Percentiles rank a stretch among this genome's conserved stretches.
These are phyloP conservation scores for Dipodomys spectabilis DNA, from an alignment of 2,113 vertebrate species.

Conservation along the genomic window DNA sequence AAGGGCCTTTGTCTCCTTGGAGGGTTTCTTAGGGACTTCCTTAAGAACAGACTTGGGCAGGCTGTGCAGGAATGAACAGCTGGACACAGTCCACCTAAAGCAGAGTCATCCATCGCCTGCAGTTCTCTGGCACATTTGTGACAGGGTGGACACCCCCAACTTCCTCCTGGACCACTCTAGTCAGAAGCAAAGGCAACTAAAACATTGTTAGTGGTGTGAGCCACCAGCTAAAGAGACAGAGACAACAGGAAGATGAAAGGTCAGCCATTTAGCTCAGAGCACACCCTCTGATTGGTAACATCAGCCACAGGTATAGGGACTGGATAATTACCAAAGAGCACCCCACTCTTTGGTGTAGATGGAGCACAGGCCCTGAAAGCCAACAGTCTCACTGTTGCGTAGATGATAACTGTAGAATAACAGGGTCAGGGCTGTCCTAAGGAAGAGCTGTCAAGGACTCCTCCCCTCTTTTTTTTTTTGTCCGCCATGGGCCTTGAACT, in stretches of 20 bases:
- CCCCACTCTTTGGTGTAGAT: neutral
- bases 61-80: neutral
- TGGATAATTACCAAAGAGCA: neutral
- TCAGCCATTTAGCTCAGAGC: neutral
- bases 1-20: neutral
- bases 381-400: neutral
- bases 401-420: neutral
- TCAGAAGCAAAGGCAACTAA: neutral
- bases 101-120: neutral
- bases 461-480: too few species aligned
- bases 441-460: neutral
- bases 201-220: neutral
- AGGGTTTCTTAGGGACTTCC: neutral
- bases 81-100: neutral
- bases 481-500: too few species aligned
- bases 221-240: neutral
- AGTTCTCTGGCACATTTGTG: neutral
- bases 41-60: neutral
- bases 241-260: neutral
- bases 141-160: neutral
- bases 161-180: neutral
- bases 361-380: neutral
- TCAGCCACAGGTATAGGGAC: neutral
- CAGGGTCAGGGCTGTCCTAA: neutral
- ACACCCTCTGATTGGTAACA: rapidly evolving